Evolutionary conservation across 2,888 invertebrate species (phyloP).

Genomic region (Nemurella pictetii): DNA sequence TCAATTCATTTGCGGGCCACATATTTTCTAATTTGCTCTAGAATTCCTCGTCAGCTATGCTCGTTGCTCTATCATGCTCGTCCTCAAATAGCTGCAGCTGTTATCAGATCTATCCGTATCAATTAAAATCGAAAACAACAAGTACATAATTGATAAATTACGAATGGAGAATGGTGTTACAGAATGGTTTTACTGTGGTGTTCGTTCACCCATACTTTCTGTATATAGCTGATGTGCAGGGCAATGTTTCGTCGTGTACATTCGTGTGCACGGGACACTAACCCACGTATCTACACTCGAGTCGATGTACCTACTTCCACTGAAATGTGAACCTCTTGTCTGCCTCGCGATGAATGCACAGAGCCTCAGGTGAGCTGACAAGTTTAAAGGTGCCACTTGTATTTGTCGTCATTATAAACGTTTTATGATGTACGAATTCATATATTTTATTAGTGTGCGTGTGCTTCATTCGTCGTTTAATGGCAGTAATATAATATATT

Average conservation of each 20-base stretch:
- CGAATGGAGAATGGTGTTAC: neutral
- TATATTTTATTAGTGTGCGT: too few species aligned
- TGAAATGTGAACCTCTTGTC: neutral
- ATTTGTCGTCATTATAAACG: conserved; percentile 11
- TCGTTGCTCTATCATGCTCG: neutral
- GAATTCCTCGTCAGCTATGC: neutral
- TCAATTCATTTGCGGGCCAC: too few species aligned
- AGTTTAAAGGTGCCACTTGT: conserved; percentile 5
- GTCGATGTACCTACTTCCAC: neutral
- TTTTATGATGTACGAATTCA: neutral
- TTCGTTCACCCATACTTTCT: neutral
- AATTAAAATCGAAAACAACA: neutral
- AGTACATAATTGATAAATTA: neutral
- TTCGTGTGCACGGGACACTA: neutral
- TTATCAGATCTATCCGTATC: neutral
- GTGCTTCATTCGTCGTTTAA: neutral
- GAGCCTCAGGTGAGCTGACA: neutral
- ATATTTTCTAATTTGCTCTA: neutral
- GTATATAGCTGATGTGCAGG: too few species aligned
- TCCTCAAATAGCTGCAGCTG: too few species aligned
- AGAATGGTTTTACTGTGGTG: too few species aligned
- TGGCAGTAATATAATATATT: neutral
- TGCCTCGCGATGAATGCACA: neutral
- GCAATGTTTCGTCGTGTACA: neutral
- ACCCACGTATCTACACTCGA: neutral